Evolutionary conservation across 2,888 invertebrate genomes (phyloP).

Genomic region (Cenopis cana): DNA sequence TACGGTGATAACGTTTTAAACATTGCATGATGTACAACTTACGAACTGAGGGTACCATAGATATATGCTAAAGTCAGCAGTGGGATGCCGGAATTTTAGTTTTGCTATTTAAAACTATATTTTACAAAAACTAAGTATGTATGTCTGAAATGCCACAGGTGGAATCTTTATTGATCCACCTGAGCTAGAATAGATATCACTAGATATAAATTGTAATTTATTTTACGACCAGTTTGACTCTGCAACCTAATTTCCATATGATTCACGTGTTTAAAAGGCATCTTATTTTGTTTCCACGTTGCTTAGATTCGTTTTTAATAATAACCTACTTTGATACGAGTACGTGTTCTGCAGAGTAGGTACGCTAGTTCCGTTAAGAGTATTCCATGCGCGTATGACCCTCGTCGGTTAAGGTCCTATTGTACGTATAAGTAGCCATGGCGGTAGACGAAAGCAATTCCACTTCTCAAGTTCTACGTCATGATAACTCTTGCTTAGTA

Average conservation of each 20-base stretch:
- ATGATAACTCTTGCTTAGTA: neutral
- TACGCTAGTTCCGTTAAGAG: slow-evolving; percentile 19
- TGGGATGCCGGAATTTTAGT: no score
- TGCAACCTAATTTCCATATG: slow-evolving; percentile 30
- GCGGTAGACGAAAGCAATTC: slow-evolving; percentile 22
- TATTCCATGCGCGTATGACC: slow-evolving; percentile 40
- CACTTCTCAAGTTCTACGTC: neutral
- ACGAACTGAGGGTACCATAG: no score
- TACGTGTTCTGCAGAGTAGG: slow-evolving; percentile 21
- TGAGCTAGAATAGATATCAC: neutral
- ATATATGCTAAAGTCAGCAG: no score
- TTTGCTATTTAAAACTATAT: no score
- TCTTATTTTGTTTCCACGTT: neutral
- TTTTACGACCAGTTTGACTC: slow-evolving; percentile 3
- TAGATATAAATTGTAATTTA: slow-evolving; percentile 7
- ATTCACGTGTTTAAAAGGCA: slow-evolving; percentile 13
- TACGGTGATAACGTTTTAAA: no score
- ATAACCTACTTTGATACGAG: slow-evolving; percentile 23
- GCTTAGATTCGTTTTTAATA: slow-evolving; percentile 8
- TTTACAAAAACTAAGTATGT: no score
- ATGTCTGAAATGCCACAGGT: no score
- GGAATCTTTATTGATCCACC: neutral
- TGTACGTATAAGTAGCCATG: slow-evolving; percentile 28
- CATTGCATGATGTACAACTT: no score
- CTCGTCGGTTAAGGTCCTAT: slow-evolving; percentile 38